Conservation (phyloP, 2,797 vertebrate genomes). For the Oreonectes daqikongensis region DNA sequence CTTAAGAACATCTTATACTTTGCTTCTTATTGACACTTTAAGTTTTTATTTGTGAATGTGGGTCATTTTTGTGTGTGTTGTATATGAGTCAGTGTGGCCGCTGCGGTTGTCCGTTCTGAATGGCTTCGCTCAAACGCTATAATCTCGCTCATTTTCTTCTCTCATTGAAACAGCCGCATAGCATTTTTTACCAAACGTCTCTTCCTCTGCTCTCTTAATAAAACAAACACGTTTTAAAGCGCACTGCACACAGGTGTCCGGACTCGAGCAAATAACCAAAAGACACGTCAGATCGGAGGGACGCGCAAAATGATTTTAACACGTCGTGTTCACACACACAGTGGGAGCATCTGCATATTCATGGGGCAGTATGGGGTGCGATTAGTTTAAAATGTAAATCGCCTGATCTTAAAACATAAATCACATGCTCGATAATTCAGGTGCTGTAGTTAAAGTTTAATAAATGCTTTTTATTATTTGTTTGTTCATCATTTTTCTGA, state of each 20-base stretch:
- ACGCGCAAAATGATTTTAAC: conserved; percentile 32
- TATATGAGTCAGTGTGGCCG: conserved; percentile 72
- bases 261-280: conserved; percentile 7
- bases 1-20: too few species aligned
- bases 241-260: conserved; percentile 21
- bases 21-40: too few species aligned
- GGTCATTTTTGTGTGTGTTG: conserved; percentile 5
- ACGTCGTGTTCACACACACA: conserved; percentile 34
- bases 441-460: too few species aligned
- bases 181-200: conserved; percentile 60
- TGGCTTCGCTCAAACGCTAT: conserved; percentile 69
- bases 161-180: conserved; percentile 72
- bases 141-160: conserved; percentile 76
- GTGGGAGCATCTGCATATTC: conserved; percentile 47
- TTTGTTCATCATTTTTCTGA: too few species aligned
- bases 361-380: conserved; percentile 43
- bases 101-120: conserved; percentile 72
- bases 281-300: conserved; percentile 27
- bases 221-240: conserved; percentile 35
- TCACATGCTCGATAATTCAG: conserved; percentile 43
- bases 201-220: neutral
- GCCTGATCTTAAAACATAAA: conserved; percentile 4
- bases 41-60: neutral
- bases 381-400: conserved; percentile 27
- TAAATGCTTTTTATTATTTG: too few species aligned